phyloP scores from a whole-genome alignment of 2,797 vertebrate genomes.

The Muscicapa comitata region DNA sequence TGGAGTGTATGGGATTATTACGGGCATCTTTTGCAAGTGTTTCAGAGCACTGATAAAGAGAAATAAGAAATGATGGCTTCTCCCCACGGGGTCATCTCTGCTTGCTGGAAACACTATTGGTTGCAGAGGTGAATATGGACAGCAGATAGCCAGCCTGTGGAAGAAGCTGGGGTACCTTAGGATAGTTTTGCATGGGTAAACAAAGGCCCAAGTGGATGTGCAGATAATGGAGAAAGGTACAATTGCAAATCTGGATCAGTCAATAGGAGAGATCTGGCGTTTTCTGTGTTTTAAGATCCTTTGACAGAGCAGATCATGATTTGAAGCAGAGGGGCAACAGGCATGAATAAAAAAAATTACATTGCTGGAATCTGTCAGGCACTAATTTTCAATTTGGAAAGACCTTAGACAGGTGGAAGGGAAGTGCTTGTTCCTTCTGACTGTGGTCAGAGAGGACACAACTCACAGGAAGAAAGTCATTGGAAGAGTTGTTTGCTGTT shows the following conservation, averaged over 20 bases:
- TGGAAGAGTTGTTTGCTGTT: not conserved
- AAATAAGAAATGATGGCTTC: not conserved
- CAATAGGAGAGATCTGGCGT: not conserved
- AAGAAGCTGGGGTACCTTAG: not conserved
- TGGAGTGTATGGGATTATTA: not conserved
- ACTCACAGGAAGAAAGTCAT: not conserved
- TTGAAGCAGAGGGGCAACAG: not conserved
- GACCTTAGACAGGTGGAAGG: not conserved
- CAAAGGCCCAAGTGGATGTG: not conserved
- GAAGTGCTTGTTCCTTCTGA: not conserved
- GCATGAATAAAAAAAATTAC: not conserved
- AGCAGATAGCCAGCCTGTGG: not conserved
- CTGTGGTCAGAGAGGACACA: not conserved
- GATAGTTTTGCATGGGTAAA: not conserved
- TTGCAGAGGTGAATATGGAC: not conserved
- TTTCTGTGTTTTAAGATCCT: not conserved
- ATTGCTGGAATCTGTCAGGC: not conserved
- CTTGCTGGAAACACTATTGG: not conserved
- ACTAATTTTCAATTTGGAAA: not conserved
- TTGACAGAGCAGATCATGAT: not conserved
- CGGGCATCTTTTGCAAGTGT: not conserved
- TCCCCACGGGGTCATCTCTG: not conserved
- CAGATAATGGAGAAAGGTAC: not conserved
- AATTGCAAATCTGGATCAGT: not conserved
- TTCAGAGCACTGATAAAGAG: not conserved